Percentiles rank a stretch among this genome's conserved stretches.
phyloP scores from a whole-genome alignment of 2,113 vertebrate genomes.

The Atrichornis clamosus region DNA sequence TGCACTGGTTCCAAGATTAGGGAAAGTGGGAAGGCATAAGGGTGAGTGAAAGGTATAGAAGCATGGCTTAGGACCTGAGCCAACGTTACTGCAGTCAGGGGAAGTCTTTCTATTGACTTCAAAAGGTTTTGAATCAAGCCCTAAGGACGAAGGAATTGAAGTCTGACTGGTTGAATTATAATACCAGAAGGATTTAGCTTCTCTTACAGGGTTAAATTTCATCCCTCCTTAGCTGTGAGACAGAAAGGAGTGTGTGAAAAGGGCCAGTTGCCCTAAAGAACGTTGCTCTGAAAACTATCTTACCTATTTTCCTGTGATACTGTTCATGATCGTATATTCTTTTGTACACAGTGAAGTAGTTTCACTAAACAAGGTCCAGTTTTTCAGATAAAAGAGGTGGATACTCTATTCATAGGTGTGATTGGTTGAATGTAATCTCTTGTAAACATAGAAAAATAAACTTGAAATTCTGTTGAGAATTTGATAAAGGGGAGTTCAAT shows the following conservation, averaged over 20 bases:
- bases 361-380: neutral
- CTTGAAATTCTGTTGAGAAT: constrained; percentile 24
- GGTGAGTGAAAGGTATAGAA: neutral
- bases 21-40: neutral
- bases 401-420: neutral
- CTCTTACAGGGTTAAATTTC: constrained; percentile 10
- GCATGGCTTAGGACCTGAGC: neutral
- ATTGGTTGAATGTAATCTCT: neutral
- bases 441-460: neutral
- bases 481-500: constrained; percentile 19
- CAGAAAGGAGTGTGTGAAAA: neutral
- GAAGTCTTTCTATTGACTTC: constrained; percentile 30
- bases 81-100: constrained; percentile 10
- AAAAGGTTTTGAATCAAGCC: constrained; percentile 47
- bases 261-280: neutral
- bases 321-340: neutral
- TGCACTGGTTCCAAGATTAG: neutral
- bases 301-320: neutral
- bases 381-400: neutral
- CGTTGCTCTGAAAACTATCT: neutral
- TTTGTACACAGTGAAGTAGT: neutral
- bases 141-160: neutral
- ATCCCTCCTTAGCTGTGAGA: neutral
- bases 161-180: constrained; percentile 32
- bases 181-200: constrained; percentile 31